phyloP scores from a whole-genome alignment of 1,140 invertebrate genomes.

The Sinella curviseta region DNA sequence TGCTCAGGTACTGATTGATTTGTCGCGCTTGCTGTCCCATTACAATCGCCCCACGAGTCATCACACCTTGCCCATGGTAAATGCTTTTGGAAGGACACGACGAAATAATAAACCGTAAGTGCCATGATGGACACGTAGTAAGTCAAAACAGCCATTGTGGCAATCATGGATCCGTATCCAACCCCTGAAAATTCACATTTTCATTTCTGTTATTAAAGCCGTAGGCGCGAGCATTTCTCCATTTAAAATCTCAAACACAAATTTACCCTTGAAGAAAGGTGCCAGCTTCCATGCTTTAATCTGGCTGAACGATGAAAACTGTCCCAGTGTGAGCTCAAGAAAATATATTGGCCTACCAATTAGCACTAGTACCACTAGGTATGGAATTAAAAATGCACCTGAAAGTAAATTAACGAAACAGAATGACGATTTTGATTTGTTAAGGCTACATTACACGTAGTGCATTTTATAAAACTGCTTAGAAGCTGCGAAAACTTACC shows the following conservation, averaged over 20 bases:
- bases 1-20: constrained; percentile 4
- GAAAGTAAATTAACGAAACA: constrained; percentile 50
- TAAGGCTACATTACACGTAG: background rate
- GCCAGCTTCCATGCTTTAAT: constrained; percentile 13
- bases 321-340: constrained; percentile 59
- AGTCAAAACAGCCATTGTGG: constrained; percentile 13
- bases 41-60: constrained; percentile 48
- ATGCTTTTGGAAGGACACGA: constrained; percentile 51
- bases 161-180: constrained; percentile 27
- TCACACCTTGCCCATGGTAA: constrained; percentile 54
- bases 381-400: constrained; percentile 62
- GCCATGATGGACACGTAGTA: constrained; percentile 57
- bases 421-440: background rate
- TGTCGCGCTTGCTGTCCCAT: background rate
- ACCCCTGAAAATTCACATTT: background rate
- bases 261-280: constrained; percentile 20
- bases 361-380: constrained; percentile 61
- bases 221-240: background rate
- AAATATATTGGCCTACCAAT: constrained; percentile 61
- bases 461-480: background rate
- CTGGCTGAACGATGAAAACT: constrained; percentile 52
- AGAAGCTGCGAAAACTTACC: background rate
- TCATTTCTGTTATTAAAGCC: background rate
- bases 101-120: constrained; percentile 55
- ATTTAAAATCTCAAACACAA: no score